Conservation (phyloP, 2,797 vertebrate genomes). For the Cynodonichthys magdalenae region DNA sequence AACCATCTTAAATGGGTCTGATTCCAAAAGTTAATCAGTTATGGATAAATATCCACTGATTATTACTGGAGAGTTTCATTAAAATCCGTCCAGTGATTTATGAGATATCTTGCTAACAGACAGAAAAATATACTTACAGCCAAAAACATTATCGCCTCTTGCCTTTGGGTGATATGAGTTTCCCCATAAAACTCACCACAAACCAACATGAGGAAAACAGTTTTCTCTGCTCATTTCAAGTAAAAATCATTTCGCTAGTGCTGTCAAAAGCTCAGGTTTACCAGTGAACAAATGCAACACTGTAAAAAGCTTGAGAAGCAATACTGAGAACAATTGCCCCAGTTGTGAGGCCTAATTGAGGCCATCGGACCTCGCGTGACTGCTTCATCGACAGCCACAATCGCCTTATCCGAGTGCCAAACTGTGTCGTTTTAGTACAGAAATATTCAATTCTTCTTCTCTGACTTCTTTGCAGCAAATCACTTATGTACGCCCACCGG, state of each 20-base stretch:
- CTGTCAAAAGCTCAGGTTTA: slow-evolving; percentile 50
- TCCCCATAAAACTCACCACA: not conserved
- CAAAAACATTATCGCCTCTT: no score
- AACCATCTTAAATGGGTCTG: no score
- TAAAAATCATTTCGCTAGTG: slow-evolving; percentile 41
- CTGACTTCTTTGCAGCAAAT: slow-evolving; percentile 52
- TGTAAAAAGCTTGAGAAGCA: slow-evolving; percentile 40
- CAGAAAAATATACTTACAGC: no score
- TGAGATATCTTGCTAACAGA: no score
- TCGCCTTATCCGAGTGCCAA: slow-evolving; percentile 45
- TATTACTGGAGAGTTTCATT: no score
- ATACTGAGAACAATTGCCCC: slow-evolving; percentile 64
- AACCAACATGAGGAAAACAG: not conserved
- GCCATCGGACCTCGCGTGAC: slow-evolving; percentile 43
- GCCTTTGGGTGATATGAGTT: no score
- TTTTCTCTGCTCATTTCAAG: slow-evolving; percentile 1
- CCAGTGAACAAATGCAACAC: slow-evolving; percentile 48
- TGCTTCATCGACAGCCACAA: slow-evolving; percentile 29
- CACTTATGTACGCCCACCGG: slow-evolving; percentile 54
- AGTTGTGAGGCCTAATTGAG: slow-evolving; percentile 48
- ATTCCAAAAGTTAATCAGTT: no score
- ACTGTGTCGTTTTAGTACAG: slow-evolving; percentile 34
- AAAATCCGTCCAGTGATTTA: no score
- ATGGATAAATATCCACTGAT: no score
- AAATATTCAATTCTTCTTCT: slow-evolving; percentile 56